phyloP scores from a whole-genome alignment of 2,113 vertebrate genomes.

The Nycticorax nycticorax region DNA sequence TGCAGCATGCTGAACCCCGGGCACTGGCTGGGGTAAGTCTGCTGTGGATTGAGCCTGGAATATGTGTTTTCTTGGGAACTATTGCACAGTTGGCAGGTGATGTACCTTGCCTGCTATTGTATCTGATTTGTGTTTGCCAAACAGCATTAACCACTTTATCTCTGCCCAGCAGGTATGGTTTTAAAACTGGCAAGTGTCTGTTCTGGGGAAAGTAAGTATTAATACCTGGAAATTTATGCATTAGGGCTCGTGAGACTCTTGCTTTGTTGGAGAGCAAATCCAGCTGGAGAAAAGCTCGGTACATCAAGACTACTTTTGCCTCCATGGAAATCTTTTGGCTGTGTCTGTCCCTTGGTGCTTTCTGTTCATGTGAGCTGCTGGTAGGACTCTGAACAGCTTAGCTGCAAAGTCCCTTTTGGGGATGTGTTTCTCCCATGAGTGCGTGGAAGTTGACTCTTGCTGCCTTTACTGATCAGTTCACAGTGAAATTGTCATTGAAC shows the following conservation, averaged over 20 bases:
- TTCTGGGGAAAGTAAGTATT: background rate
- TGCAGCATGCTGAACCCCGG: background rate
- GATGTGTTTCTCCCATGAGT: background rate
- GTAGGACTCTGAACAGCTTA: background rate
- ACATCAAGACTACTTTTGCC: background rate
- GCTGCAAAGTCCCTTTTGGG: background rate
- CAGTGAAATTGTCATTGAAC: background rate
- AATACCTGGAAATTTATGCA: background rate
- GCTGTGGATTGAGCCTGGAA: background rate
- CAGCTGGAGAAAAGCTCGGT: background rate
- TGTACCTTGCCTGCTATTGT: background rate
- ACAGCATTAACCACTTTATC: background rate
- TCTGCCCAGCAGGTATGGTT: constrained; percentile 7
- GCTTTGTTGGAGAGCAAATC: background rate
- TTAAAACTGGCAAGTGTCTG: background rate
- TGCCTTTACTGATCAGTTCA: background rate
- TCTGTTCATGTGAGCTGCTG: background rate
- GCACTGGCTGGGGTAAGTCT: background rate
- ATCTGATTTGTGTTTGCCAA: background rate
- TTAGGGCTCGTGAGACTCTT: background rate
- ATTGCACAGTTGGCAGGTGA: background rate
- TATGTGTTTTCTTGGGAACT: background rate
- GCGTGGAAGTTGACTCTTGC: background rate
- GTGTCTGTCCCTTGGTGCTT: background rate
- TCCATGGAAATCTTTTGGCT: background rate